Evolutionary conservation across 2,888 invertebrate species (phyloP).

Genomic region (Perdita meconis): DNA sequence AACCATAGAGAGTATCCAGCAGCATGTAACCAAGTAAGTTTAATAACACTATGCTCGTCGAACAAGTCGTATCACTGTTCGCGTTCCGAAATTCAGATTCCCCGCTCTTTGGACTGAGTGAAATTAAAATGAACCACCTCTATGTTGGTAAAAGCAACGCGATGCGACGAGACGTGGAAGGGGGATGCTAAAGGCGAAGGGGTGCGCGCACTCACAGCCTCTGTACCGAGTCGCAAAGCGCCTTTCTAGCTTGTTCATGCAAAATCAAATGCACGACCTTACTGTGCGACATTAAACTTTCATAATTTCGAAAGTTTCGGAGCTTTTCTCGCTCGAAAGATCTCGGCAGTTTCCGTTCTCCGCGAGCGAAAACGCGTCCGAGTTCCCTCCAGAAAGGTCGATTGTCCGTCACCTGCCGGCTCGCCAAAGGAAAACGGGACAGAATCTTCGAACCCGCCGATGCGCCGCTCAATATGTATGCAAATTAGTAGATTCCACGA

Average conservation of each 20-base stretch:
- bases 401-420: too few relatives aligned
- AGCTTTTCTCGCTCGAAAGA: not conserved
- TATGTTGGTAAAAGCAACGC: not conserved
- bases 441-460: slow-evolving; percentile 26
- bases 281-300: slow-evolving; percentile 44
- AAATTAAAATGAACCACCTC: slow-evolving; percentile 63
- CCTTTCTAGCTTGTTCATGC: slow-evolving; percentile 20
- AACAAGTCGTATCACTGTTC: slow-evolving; percentile 51
- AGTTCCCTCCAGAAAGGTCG: too few relatives aligned
- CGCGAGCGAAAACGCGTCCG: slow-evolving; percentile 26
- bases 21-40: too few relatives aligned
- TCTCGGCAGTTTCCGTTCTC: not conserved
- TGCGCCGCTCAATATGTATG: slow-evolving; percentile 69
- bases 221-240: not conserved
- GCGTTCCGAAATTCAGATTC: slow-evolving; percentile 38
- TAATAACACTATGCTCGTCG: slow-evolving; percentile 4
- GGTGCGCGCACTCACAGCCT: not conserved
- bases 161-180: not conserved
- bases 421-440: too few relatives aligned
- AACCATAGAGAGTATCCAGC: too few relatives aligned
- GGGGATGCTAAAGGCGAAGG: not conserved
- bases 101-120: slow-evolving; percentile 49
- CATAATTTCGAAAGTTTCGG: slow-evolving; percentile 26
- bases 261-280: slow-evolving; percentile 41
- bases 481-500: slow-evolving; percentile 60